Conservation (phyloP, 2,888 invertebrate species). For the Baronia brevicornis region DNA sequence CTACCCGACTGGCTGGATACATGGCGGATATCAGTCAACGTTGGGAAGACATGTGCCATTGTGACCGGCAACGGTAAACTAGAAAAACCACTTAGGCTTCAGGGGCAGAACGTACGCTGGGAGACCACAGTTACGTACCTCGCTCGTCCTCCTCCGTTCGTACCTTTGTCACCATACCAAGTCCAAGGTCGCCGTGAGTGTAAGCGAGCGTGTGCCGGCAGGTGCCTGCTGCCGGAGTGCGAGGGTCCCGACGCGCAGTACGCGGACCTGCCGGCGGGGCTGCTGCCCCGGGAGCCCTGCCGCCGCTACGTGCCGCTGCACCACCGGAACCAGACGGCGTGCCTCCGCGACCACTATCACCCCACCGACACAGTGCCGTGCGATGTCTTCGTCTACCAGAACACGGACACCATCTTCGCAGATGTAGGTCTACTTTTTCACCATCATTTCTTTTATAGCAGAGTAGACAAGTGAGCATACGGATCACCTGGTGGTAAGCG, state of each 20-base stretch:
- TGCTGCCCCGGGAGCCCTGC: constrained; percentile 32
- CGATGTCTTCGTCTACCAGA: constrained; percentile 43
- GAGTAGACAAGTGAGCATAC: too few species aligned
- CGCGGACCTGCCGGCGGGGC: constrained; percentile 29
- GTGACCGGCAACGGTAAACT: too few species aligned
- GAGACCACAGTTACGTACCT: too few species aligned
- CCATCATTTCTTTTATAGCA: too few species aligned
- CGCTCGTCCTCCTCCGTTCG: too few species aligned
- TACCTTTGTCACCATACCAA: too few species aligned
- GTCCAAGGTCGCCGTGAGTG: neutral
- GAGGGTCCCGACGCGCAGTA: constrained; percentile 41
- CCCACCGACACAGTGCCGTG: constrained; percentile 35
- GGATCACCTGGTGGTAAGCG: too few species aligned
- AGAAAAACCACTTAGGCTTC: too few species aligned
- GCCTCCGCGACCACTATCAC: constrained; percentile 38
- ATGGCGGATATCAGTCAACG: too few species aligned
- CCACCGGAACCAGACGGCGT: constrained; percentile 21
- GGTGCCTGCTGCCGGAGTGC: constrained; percentile 75
- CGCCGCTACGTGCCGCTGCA: constrained; percentile 36
- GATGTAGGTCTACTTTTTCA: too few species aligned
- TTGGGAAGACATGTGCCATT: too few species aligned
- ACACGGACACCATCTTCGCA: constrained; percentile 46
- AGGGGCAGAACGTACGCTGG: neutral
- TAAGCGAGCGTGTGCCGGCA: constrained; percentile 24
- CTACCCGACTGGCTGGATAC: too few species aligned